These are phyloP conservation scores for Dendrocopos noguchii DNA, from an alignment of 2,113 vertebrate species.

Conservation along the genomic window DNA sequence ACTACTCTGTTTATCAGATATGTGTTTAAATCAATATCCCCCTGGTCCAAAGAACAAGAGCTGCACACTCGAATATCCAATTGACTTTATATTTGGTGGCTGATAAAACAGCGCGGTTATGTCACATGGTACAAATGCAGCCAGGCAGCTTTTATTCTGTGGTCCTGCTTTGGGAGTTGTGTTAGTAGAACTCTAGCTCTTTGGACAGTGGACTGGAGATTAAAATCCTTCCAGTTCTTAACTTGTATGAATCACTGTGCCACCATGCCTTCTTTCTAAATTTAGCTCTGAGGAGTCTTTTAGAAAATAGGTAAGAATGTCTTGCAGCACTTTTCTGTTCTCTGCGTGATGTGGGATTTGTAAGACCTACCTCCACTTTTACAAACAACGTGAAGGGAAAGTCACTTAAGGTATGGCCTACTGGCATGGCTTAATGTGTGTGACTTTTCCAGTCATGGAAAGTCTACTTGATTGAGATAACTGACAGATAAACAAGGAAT, in stretches of 20 bases:
- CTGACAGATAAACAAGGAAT: background rate
- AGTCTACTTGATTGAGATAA: background rate
- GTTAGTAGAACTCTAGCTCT: accelerated
- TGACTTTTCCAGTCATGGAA: background rate
- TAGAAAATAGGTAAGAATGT: background rate
- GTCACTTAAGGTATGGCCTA: background rate
- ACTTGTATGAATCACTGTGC: background rate
- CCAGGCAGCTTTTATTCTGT: accelerated
- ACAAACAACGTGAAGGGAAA: background rate
- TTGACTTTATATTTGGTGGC: background rate
- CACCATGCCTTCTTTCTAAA: background rate
- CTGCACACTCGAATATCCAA: background rate
- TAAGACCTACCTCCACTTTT: background rate
- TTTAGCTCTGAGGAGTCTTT: background rate
- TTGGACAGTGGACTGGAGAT: background rate
- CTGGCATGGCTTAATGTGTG: background rate
- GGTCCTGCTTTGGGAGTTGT: background rate
- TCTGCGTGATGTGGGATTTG: accelerated
- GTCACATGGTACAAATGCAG: accelerated
- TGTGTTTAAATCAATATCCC: background rate
- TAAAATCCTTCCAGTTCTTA: background rate
- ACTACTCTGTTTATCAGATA: background rate
- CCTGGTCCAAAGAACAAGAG: background rate
- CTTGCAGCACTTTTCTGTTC: background rate
- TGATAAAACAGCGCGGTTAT: background rate